Evolutionary conservation across 2,888 invertebrate species (phyloP).

Genomic region (Drosophila austrosaltans): DNA sequence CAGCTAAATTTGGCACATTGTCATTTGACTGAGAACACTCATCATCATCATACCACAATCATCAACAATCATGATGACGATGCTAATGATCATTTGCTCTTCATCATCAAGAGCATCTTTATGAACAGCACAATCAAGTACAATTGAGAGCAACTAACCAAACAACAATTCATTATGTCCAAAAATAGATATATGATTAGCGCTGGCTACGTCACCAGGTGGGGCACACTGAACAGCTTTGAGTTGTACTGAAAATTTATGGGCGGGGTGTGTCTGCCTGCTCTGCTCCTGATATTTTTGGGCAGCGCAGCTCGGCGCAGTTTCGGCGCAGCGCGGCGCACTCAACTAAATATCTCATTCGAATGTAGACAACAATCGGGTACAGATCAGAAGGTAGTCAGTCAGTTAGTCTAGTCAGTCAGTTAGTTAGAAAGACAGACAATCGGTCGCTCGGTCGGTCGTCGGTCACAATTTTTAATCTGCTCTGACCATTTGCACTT

Average conservation of each 20-base stretch:
- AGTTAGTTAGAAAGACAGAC: conserved; percentile 17
- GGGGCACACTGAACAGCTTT: conserved; percentile 41
- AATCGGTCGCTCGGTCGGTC: conserved; percentile 12
- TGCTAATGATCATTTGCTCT: conserved; percentile 30
- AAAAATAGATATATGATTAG: conserved; percentile 75
- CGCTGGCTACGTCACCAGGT: conserved; percentile 75
- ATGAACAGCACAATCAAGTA: conserved; percentile 32
- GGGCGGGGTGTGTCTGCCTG: conserved; percentile 52
- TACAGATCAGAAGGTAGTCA: conserved; percentile 47
- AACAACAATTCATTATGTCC: conserved; percentile 57
- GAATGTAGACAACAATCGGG: conserved; percentile 62
- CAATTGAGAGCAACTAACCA: conserved; percentile 56
- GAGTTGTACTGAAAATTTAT: conserved; percentile 31
- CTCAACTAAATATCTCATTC: conserved; percentile 59
- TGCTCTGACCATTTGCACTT: conserved; percentile 28
- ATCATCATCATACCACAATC: conserved; percentile 37
- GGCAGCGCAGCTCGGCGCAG: conserved; percentile 39
- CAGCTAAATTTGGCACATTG: conserved; percentile 54
- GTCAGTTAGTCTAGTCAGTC: conserved; percentile 23
- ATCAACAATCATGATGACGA: conserved; percentile 38
- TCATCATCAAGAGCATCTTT: conserved; percentile 26
- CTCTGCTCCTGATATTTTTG: conserved; percentile 29
- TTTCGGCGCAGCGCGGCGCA: conserved; percentile 58
- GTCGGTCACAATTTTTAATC: not conserved
- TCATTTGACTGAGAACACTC: conserved; percentile 45